Conservation (phyloP, 2,888 invertebrate genomes). For the Eulithis prunata region DNA sequence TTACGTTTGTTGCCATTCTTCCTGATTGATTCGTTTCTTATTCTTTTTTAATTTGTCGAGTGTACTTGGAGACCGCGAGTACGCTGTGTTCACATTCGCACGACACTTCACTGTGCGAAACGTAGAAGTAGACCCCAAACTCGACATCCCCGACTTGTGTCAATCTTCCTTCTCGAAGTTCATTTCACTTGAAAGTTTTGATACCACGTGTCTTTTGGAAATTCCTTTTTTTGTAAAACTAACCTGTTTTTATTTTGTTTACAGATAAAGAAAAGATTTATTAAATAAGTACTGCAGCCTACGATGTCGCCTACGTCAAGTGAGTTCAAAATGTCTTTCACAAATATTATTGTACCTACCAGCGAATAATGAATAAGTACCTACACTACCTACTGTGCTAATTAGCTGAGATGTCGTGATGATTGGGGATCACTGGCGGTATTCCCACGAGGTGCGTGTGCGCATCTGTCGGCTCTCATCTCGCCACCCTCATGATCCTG, state of each 20-base stretch:
- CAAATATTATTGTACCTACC: too few species aligned
- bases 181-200: too few species aligned
- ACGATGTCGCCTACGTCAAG: slow-evolving; percentile 26
- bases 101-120: slow-evolving; percentile 52
- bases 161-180: too few species aligned
- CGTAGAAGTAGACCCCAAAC: background rate
- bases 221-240: too few species aligned
- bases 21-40: slow-evolving; percentile 65
- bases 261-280: slow-evolving; percentile 22
- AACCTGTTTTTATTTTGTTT: slow-evolving; percentile 19
- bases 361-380: slow-evolving; percentile 1
- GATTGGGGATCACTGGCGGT: slow-evolving; percentile 31
- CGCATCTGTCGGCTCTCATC: slow-evolving; percentile 70
- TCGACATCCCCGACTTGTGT: too few species aligned
- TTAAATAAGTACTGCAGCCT: background rate
- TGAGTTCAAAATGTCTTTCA: slow-evolving; percentile 13
- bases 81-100: slow-evolving; percentile 36
- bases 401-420: slow-evolving; percentile 26
- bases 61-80: slow-evolving; percentile 58
- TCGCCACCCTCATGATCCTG: slow-evolving; percentile 42
- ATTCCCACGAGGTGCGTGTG: slow-evolving; percentile 70
- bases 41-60: slow-evolving; percentile 55
- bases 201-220: too few species aligned
- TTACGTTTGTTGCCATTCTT: slow-evolving; percentile 78
- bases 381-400: slow-evolving; percentile 14